These are phyloP conservation scores for Solenopsis invicta DNA, from an alignment of 1,140 invertebrate genomes.

Conservation along the genomic window DNA sequence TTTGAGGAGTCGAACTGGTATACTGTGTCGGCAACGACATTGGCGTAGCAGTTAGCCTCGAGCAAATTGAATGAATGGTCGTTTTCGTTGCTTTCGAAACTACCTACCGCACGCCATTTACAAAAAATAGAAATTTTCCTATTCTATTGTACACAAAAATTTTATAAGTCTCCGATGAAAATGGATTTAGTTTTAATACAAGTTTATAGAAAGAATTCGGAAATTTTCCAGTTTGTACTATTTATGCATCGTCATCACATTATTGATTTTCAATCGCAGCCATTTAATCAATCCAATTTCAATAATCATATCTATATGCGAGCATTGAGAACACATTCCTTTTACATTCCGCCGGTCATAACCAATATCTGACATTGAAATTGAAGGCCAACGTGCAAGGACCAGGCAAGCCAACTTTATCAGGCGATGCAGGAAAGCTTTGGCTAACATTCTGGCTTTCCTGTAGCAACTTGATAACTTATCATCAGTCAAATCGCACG, in stretches of 20 bases:
- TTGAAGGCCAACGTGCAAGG: neutral
- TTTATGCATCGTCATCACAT: neutral
- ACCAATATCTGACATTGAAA: slow-evolving; percentile 29
- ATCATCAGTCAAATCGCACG: neutral
- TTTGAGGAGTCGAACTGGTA: slow-evolving; percentile 26
- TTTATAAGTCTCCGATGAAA: no score
- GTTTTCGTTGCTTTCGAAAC: neutral
- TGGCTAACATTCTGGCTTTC: slow-evolving; percentile 21
- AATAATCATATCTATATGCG: neutral
- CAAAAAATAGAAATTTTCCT: neutral
- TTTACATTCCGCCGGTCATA: neutral
- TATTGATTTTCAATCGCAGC: neutral
- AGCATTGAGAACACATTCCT: neutral
- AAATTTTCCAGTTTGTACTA: neutral
- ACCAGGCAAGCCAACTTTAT: slow-evolving; percentile 10
- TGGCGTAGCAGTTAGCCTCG: slow-evolving; percentile 33
- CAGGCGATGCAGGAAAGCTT: slow-evolving; percentile 12
- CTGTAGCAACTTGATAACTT: slow-evolving; percentile 11
- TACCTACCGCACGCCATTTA: neutral
- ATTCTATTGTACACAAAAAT: neutral
- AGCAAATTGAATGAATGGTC: neutral
- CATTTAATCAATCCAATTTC: neutral
- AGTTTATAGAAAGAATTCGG: neutral
- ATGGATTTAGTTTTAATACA: neutral
- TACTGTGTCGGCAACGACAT: slow-evolving; percentile 17